Conservation (phyloP, 2,888 invertebrate species). For the Dyspetes luteomarginatus region DNA sequence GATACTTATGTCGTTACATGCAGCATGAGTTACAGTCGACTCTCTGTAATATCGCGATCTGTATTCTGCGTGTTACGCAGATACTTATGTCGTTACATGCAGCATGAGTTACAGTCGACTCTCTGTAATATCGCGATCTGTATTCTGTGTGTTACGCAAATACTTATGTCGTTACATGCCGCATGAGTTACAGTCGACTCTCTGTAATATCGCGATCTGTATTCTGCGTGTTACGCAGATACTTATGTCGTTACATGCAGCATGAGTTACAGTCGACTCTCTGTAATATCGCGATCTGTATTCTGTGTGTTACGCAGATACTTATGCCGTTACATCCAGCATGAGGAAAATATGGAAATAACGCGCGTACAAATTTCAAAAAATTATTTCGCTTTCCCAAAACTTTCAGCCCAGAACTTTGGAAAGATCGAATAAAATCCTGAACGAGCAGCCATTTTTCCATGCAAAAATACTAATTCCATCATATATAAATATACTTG, state of each 20-base stretch:
- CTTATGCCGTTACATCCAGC: slow-evolving; percentile 39
- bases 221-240: slow-evolving; percentile 8
- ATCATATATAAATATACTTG: neutral
- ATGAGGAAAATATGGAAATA: slow-evolving; percentile 44
- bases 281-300: neutral
- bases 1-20: slow-evolving; percentile 45
- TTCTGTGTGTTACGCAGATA: slow-evolving; percentile 12
- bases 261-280: too few species aligned
- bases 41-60: too few species aligned
- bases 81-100: slow-evolving; percentile 44
- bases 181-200: too few species aligned
- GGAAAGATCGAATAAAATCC: too few species aligned
- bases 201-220: too few species aligned
- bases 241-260: slow-evolving; percentile 41
- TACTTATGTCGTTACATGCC: slow-evolving; percentile 41
- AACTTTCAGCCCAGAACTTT: too few species aligned
- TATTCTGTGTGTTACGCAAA: slow-evolving; percentile 1
- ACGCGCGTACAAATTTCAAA: slow-evolving; percentile 52
- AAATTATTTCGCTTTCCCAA: too few species aligned
- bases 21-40: too few species aligned
- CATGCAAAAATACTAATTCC: too few species aligned
- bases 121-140: too few species aligned
- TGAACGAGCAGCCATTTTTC: too few species aligned
- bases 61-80: neutral
- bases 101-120: too few species aligned